phyloP scores from a whole-genome alignment of 2,797 vertebrate genomes.

The Pogoniulus pusillus region DNA sequence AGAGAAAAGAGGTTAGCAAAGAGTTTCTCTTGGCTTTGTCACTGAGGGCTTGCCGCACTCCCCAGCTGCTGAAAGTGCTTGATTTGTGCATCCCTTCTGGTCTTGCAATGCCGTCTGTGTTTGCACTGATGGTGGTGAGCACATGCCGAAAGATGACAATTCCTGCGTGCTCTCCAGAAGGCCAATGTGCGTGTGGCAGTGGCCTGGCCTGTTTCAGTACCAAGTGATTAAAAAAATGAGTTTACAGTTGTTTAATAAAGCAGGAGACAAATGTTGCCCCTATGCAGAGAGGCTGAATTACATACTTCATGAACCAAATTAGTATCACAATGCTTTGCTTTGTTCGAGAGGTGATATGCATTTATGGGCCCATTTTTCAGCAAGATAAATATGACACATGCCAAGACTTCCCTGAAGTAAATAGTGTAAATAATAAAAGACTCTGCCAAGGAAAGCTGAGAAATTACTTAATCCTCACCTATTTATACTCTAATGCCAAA shows the following conservation, averaged over 20 bases:
- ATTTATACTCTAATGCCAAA: conserved; percentile 78
- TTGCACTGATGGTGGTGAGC: not conserved
- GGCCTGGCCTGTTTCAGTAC: conserved; percentile 75
- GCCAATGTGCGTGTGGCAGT: not conserved
- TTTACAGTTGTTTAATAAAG: conserved; percentile 92
- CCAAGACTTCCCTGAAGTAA: conserved; percentile 84
- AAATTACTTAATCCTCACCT: conserved; percentile 82
- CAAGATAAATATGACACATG: conserved; percentile 83
- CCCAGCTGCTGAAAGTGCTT: not conserved
- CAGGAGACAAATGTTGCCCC: conserved; percentile 86
- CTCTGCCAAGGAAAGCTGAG: conserved; percentile 82
- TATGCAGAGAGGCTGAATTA: conserved; percentile 87
- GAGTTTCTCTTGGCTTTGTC: not conserved
- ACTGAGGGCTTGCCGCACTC: not conserved
- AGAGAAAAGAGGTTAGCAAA: not conserved
- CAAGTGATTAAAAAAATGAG: conserved; percentile 77
- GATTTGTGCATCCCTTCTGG: not conserved
- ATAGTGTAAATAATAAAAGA: conserved; percentile 89
- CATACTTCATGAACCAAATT: conserved; percentile 92
- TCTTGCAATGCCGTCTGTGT: not conserved
- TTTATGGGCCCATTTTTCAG: conserved; percentile 83
- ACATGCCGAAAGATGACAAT: not conserved
- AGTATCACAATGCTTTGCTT: conserved; percentile 86
- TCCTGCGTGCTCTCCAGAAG: not conserved
- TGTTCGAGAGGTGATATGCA: conserved; percentile 87